A percentile compares a stretch with the other conserved stretches of the same genome.
phyloP scores from a whole-genome alignment of 2,797 vertebrate genomes.

The Neosilurus hyrtlii region DNA sequence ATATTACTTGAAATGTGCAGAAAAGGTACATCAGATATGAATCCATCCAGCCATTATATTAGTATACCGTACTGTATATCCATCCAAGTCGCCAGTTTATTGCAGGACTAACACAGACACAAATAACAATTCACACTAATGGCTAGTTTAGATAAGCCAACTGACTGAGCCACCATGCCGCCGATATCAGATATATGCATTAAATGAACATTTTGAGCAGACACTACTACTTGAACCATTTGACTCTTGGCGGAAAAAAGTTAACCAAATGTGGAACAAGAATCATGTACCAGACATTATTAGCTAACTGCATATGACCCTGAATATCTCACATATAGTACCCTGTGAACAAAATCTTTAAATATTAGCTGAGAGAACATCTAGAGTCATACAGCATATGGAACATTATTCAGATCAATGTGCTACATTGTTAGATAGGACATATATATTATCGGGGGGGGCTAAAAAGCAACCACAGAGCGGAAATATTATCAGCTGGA shows the following conservation, averaged over 20 bases:
- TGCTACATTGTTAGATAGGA: neutral
- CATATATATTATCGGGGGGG: neutral
- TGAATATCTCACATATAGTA: neutral
- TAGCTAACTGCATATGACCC: neutral
- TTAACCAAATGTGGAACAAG: neutral
- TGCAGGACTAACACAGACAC: too few relatives aligned
- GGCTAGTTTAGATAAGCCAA: too few relatives aligned
- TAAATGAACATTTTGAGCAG: neutral
- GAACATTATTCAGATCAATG: neutral
- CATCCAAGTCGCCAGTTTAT: too few relatives aligned
- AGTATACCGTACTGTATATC: too few relatives aligned
- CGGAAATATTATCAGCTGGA: too few relatives aligned
- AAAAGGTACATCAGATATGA: too few relatives aligned
- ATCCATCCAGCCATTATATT: too few relatives aligned
- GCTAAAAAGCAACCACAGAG: too few relatives aligned
- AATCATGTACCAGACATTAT: neutral
- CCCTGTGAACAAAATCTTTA: neutral
- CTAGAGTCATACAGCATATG: neutral
- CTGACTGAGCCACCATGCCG: too few relatives aligned
- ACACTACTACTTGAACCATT: neutral
- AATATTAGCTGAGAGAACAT: neutral
- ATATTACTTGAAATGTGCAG: neutral
- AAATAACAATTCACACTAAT: too few relatives aligned
- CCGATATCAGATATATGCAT: neutral
- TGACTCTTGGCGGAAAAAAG: neutral